Evolutionary conservation across 2,888 invertebrate genomes (phyloP), one percentile per base, ranked within the genome.

Genomic region (Hartigia nigra): DNA sequence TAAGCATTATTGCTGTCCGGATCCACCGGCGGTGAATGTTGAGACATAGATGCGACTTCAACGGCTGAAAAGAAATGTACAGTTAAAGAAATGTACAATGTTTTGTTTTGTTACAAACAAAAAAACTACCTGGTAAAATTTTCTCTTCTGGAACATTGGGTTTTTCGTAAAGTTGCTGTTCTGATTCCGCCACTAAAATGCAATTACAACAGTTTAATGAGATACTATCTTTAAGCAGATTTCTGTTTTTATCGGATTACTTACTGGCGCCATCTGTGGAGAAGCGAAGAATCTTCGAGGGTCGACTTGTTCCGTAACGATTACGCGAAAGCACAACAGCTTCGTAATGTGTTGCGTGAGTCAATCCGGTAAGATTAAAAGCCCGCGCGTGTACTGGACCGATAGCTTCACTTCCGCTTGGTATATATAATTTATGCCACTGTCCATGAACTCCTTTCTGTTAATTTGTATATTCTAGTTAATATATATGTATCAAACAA

Each of bases 281-380:
- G 88, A 97, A 97, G 88, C 95, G 94, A 78, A 96, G 92, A 76
- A 96, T 93, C 3, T 95, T 93, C 14, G 96, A 96, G 0, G 95
- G 95, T 84, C 95, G 95, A 84, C 97, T 97, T 96, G 96, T 96
- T n/a, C 97, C 97, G 86, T 95, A 97, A 86, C 95, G 94, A 91
- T 97, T 97, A 89, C 96, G 94, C 0, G 96, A 96, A n/a, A 95
- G 93, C 2, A 97, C 94, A 0, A 95, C 92, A 0, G 96, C 96
- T 92, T 97, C 97, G 85, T 97, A 97, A 0, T 95, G 94, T 0
- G 95, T 95, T 9, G 95, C 95, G 1, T 95, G 95, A 37, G 95
- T 94, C 2, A 97, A 92, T 0, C 97, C 97, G 78, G 94, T 93
- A 2, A 97, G 93, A 0, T 95, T 95, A 85, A 96, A 97, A 0